Conservation (phyloP, 2,888 invertebrate genomes). For the Girardia tigrina region DNA sequence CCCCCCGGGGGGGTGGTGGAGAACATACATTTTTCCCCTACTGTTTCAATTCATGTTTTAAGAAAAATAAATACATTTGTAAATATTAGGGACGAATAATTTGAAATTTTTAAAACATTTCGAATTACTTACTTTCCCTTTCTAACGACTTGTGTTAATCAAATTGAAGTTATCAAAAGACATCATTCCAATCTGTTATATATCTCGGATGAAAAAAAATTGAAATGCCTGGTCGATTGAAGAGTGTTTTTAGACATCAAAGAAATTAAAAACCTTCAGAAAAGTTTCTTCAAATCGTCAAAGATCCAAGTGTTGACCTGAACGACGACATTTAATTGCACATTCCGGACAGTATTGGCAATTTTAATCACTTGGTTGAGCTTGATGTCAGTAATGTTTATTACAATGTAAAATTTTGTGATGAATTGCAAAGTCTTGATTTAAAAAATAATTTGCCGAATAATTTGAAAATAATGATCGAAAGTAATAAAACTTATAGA, state of each 20-base stretch:
- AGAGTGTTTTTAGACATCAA: conserved; percentile 95
- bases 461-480: no score
- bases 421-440: conserved; percentile 82
- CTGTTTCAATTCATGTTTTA: no score
- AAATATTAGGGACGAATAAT: not conserved
- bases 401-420: conserved; percentile 86
- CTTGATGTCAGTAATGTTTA: conserved; percentile 95
- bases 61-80: not conserved
- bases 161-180: conserved; percentile 98
- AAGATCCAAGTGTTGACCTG: conserved; percentile 80
- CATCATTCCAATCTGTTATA: conserved; percentile 90
- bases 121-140: conserved; percentile 49
- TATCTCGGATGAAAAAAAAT: conserved; percentile 92
- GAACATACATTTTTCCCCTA: no score
- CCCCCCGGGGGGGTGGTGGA: no score
- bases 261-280: conserved; percentile 89
- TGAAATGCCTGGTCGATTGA: conserved; percentile 90
- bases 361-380: conserved; percentile 91
- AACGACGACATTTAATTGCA: conserved; percentile 94
- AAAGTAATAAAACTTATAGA: no score
- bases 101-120: conserved; percentile 31
- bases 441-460: conserved; percentile 99
- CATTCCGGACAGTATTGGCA: conserved; percentile 86
- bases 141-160: conserved; percentile 65
- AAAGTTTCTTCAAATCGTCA: conserved; percentile 83